phyloP scores from a whole-genome alignment of 2,888 invertebrate species.

The Coleophora deauratella region DNA sequence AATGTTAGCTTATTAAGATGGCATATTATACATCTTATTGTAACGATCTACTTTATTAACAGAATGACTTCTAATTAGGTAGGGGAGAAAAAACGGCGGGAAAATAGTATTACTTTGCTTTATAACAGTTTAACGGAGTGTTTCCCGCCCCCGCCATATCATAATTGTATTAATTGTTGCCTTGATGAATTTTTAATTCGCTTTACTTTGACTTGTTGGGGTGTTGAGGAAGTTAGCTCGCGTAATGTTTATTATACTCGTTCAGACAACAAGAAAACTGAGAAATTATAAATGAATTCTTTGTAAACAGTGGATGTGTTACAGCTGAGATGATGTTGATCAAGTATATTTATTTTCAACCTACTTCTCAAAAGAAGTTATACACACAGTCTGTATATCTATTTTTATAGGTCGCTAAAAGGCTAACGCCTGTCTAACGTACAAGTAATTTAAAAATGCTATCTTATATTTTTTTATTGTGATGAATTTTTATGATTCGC shows the following conservation, averaged over 20 bases:
- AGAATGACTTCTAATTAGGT: conserved; percentile 65
- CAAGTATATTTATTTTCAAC: no score
- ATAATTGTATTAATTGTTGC: conserved; percentile 65
- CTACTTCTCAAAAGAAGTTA: no score
- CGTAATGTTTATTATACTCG: neutral
- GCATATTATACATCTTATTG: conserved; percentile 50
- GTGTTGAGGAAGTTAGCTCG: neutral
- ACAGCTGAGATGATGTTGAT: no score
- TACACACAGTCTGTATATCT: no score
- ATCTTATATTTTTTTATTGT: no score
- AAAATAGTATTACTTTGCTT: conserved; percentile 61
- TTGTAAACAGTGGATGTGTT: no score
- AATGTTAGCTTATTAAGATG: conserved; percentile 13
- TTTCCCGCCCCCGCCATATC: conserved; percentile 49
- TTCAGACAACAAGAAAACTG: no score
- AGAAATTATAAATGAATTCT: no score
- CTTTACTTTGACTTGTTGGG: conserved; percentile 16
- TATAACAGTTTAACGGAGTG: conserved; percentile 57
- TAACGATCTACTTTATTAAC: conserved; percentile 65
- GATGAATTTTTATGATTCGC: no score
- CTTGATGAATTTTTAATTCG: conserved; percentile 48
- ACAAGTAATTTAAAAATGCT: no score
- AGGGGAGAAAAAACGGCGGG: conserved; percentile 66
- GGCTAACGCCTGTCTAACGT: no score
- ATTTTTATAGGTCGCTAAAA: no score